Base-by-base conservation (phyloP, 2,888 invertebrate species). In the Sinohyriopsis cumingii region DNA sequence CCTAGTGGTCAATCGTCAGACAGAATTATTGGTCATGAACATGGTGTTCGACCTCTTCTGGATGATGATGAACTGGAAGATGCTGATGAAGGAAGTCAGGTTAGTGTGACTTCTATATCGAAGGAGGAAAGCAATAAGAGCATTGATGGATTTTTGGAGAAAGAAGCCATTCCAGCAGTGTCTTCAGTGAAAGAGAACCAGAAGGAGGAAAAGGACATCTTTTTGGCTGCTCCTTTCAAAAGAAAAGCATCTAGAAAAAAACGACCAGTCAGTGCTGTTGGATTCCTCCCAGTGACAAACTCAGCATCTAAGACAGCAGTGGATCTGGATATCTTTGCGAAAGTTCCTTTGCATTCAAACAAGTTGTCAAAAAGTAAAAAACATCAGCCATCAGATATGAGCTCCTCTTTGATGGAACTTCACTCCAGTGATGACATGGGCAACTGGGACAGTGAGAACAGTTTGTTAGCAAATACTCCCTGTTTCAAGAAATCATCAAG, bases 1-100 rank as follows among this genome's bases (percentile, higher is more conserved):
- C 63, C 73, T 5, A 67, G 69, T 18, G 65, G 73, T 20, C 71
- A 73, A 19, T 67, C 61, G 25, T 74, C 81, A 25, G 89, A 89
- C 68, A 80, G 87, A 25, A 93, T 94, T 74, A 93, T 94, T 9
- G 93, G 94, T 0, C 94, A 94, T 87, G 94, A 93, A 80, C 94
- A 94, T 82, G 95, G 95, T 1, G 94, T 94, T 75, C 93, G 93
- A 78, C 95, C 95, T 1, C 89, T 95, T 57, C 88, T 95, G 6
- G 92, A 95, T 68, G 95, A 95, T 84, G 95, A 95, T 87, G 95
- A 95, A 83, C 89, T 95, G n/a, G 89, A 89, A 28, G 89, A 89
- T 68, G 79, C 82, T 2, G 83, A 84, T 68, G 78, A 77, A 22
- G 71, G 64, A 24, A 75, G 68, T 45, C 76, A 77, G 24, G 68